Conservation (phyloP, 2,113 vertebrate genomes). For the Rallus limicola region DNA sequence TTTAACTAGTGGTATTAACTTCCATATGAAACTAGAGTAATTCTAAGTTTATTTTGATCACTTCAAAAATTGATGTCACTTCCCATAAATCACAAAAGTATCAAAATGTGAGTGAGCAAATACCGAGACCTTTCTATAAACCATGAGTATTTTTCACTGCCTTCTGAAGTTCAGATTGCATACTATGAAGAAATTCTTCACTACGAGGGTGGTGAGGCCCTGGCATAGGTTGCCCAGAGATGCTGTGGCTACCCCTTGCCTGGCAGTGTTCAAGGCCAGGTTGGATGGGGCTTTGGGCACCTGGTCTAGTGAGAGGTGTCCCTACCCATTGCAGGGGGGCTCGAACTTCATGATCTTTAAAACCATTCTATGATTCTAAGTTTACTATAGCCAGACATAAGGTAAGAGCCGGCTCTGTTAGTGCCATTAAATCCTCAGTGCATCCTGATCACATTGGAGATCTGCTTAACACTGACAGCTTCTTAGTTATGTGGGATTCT, state of each 20-base stretch:
- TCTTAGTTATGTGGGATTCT: background rate
- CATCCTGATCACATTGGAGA: background rate
- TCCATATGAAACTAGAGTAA: background rate
- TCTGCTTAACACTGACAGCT: too few species aligned
- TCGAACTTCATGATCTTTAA: too few species aligned
- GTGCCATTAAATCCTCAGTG: background rate
- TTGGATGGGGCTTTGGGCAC: too few species aligned
- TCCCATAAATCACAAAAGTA: background rate
- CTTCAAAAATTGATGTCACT: background rate
- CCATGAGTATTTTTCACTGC: background rate
- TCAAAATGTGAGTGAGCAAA: background rate
- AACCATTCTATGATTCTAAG: too few species aligned
- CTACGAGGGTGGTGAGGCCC: too few species aligned
- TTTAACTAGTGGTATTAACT: background rate
- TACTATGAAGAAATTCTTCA: too few species aligned
- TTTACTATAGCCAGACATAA: background rate
- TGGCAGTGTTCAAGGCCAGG: too few species aligned
- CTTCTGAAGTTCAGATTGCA: background rate
- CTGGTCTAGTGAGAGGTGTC: too few species aligned
- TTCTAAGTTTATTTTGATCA: background rate
- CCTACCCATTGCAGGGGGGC: too few species aligned
- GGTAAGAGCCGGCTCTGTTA: background rate
- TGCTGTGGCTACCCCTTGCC: too few species aligned
- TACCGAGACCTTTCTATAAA: background rate
- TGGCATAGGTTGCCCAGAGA: too few species aligned